These are phyloP conservation scores for Saxidomus purpurata DNA, from an alignment of 1,140 invertebrate genomes.

Conservation along the genomic window DNA sequence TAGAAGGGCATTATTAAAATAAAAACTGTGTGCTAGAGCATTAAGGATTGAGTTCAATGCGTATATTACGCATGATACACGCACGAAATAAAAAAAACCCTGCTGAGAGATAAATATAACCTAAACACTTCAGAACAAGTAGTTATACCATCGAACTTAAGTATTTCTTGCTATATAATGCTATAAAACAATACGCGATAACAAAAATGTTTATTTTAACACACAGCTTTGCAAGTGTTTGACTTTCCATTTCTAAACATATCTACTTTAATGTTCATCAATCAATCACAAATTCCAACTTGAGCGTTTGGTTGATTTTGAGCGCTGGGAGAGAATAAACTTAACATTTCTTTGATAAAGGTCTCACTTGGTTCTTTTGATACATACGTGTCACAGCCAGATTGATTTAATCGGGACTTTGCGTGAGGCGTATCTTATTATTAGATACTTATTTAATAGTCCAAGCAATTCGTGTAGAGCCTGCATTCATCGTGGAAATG, in stretches of 20 bases:
- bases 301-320: not conserved
- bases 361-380: not conserved
- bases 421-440: not conserved
- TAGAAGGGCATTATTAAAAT: too few species aligned
- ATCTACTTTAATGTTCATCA: constrained; percentile 10
- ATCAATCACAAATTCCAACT: not conserved
- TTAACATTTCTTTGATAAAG: not conserved
- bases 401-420: constrained; percentile 3
- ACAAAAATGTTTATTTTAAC: not conserved
- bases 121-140: too few species aligned
- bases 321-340: not conserved
- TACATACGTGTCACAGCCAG: not conserved
- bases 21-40: too few species aligned
- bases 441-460: not conserved
- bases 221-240: not conserved
- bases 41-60: too few species aligned
- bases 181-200: constrained; percentile 6
- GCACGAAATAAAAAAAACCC: too few species aligned
- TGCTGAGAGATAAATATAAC: not conserved
- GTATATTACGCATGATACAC: too few species aligned
- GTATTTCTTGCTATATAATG: not conserved
- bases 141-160: not conserved
- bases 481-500: not conserved
- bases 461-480: not conserved
- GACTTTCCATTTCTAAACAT: not conserved